Base-by-base conservation (phyloP, 2,888 invertebrate species). In the Scaeva pyrastri region DNA sequence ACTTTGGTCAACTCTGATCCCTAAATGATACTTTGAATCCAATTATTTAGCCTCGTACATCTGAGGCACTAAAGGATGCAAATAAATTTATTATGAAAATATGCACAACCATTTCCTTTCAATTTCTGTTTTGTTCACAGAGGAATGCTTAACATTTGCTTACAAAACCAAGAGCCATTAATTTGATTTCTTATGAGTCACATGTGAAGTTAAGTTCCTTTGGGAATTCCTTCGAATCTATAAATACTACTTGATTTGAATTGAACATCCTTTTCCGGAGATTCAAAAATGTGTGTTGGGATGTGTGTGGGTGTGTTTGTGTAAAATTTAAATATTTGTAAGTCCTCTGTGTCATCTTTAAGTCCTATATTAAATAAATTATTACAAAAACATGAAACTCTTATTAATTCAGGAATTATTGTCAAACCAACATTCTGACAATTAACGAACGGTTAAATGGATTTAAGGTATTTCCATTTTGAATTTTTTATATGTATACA, bases 381-480 rank as follows among this genome's bases (percentile, higher is more conserved):
- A 23, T 14, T 4, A 12, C 23, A 23, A 12, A 3, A 31, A 12
- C 8, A 66, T 16, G 48, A 26, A 36, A 31, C 19, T 48, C 16
- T 66, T 48, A 48, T 48, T 66, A 66, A 66, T 48, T 66, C 66
- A 66, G 48, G 14, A 66, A 48, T 52, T 31, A 31, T 31, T 31
- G 5, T 66, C 12, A 66, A 36, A 66, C 48, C 62, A 23, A 45
- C 1, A 19, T 21, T 66, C 31, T 48, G 48, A 48, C 45, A 66
- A 66, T 66, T 66, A 66, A 48, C 48, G 19, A 66, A 48, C 48
- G 19, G 36, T 36, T 48, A 31, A 45, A 66, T 45, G 45, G 19
- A 45, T 26, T 64, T 31, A 64, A 48, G 48, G 19, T 8, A 66
- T 48, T 66, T 66, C 8, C 66, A 66, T 66, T 36, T 48, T 66